Evolutionary conservation across 2,888 invertebrate genomes (phyloP).

Genomic region (Allolobophora icterica): DNA sequence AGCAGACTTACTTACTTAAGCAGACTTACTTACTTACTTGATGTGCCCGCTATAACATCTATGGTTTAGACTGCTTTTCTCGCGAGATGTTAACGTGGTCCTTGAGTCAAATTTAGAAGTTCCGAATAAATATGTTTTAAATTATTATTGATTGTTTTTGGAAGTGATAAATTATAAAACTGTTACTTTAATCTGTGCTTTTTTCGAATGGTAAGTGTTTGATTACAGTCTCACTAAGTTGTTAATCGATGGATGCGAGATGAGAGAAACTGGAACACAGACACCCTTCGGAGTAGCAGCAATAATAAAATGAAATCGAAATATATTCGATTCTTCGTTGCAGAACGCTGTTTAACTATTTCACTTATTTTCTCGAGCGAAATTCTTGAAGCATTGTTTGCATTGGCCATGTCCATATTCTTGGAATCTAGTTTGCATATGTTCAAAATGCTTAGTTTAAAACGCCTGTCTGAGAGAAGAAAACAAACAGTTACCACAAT

Average conservation of each 20-base stretch:
- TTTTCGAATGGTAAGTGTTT: background rate
- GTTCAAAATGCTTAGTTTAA: background rate
- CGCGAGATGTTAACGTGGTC: background rate
- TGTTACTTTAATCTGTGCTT: background rate
- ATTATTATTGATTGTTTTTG: background rate
- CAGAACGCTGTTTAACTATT: background rate
- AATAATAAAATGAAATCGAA: background rate
- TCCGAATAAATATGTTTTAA: background rate
- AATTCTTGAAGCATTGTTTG: background rate
- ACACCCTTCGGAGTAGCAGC: background rate
- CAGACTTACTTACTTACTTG: slow-evolving; percentile 5
- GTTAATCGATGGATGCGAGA: background rate
- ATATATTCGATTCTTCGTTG: background rate
- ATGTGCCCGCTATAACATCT: background rate
- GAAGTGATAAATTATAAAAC: background rate
- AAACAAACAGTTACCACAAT: background rate
- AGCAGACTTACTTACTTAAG: too few relatives aligned
- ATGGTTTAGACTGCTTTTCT: background rate
- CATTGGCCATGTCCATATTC: background rate
- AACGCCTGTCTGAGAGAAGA: background rate
- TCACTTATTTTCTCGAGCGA: background rate
- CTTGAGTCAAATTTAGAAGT: background rate
- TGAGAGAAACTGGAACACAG: background rate
- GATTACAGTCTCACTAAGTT: background rate
- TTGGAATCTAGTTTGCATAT: background rate